Conservation (phyloP, 2,113 vertebrate genomes). For the Sylvietta virens region DNA sequence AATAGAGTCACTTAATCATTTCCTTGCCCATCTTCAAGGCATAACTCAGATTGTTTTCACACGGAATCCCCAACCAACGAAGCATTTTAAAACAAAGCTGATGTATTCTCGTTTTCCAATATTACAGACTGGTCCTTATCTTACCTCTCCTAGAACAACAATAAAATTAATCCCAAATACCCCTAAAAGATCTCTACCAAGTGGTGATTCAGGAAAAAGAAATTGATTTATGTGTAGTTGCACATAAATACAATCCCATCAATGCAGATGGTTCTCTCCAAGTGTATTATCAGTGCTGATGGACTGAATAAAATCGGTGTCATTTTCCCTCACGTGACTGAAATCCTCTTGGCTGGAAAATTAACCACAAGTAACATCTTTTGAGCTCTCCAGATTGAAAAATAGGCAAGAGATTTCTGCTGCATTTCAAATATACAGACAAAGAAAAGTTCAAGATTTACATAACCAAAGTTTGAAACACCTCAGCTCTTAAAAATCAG, state of each 20-base stretch:
- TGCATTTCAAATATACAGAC: neutral
- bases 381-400: neutral
- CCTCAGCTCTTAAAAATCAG: neutral
- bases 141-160: neutral
- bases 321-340: slow-evolving; percentile 21
- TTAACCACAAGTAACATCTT: neutral
- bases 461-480: neutral
- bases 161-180: neutral
- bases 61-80: neutral
- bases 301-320: slow-evolving; percentile 21
- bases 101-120: neutral
- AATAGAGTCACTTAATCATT: slow-evolving; percentile 38
- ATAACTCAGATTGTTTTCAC: neutral
- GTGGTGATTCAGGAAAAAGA: neutral
- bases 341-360: slow-evolving; percentile 2
- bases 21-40: neutral
- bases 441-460: neutral
- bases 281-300: slow-evolving; percentile 5
- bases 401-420: neutral
- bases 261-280: neutral
- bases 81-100: neutral
- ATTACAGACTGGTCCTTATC: neutral
- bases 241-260: neutral
- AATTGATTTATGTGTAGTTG: neutral
- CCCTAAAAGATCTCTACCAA: neutral